Conservation (phyloP, 2,797 vertebrate species). For the Pelodytes ibericus region DNA sequence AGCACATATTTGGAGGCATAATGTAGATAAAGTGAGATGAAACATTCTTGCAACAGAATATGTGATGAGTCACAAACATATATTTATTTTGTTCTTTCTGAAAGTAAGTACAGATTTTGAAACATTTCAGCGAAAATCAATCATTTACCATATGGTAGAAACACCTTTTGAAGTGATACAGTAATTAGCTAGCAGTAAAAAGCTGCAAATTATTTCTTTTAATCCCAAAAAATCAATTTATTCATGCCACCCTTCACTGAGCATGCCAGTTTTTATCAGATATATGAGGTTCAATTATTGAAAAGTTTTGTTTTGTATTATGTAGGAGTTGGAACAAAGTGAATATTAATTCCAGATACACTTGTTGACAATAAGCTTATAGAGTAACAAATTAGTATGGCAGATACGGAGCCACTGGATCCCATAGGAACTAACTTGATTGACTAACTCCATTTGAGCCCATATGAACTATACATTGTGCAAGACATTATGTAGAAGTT, state of each 20-base stretch:
- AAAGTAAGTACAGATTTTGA: constrained; percentile 20
- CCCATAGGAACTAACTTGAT: too few species aligned
- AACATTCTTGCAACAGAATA: background rate
- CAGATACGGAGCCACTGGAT: too few species aligned
- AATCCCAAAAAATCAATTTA: constrained; percentile 10
- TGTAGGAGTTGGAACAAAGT: background rate
- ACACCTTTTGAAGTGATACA: constrained; percentile 27
- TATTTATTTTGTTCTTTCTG: constrained; percentile 25
- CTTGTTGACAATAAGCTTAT: background rate
- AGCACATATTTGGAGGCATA: background rate
- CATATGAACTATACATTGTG: too few species aligned
- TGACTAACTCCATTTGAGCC: too few species aligned
- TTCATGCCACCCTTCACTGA: constrained; percentile 16
- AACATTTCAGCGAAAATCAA: constrained; percentile 29
- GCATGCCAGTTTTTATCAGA: constrained; percentile 1
- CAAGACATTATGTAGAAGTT: too few species aligned
- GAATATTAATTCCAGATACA: background rate
- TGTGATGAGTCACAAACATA: background rate
- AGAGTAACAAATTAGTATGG: background rate
- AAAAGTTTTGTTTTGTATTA: background rate
- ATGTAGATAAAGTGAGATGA: constrained; percentile 12
- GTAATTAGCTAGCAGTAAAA: constrained; percentile 33
- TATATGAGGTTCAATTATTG: background rate
- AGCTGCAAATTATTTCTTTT: constrained; percentile 12
- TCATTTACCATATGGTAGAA: constrained; percentile 36